Evolutionary conservation across 2,888 invertebrate genomes (phyloP), one percentile per base, ranked within the genome.

Genomic region (Parnassius glacialis): DNA sequence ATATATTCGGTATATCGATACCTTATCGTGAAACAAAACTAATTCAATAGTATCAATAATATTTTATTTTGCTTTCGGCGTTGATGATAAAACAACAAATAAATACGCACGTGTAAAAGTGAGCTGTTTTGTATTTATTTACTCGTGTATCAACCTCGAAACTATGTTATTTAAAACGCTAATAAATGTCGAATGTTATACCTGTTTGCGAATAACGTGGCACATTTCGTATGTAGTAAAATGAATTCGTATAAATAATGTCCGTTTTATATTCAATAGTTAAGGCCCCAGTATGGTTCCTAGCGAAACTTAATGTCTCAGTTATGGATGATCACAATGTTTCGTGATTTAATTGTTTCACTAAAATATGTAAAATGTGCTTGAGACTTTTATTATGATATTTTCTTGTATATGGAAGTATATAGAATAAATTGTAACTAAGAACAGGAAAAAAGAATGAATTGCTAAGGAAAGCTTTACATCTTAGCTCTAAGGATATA

Each of bases 151-250:
- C 42, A 52, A n/a, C 16, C 25, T 53, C 13, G 52, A 12, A 34
- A 41, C 16, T 42, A 9, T 44, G 52, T 44, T 54, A 43, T 61
- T 61, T 57, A 43, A 57, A 43, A 52, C 44, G 41, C 20, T 52
- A 57, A 61, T 61, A 61, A 61, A 61, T 47, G 47, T 52, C 52
- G 52, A 57, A 52, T 47, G 41, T 20, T 12, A 42, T 57, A 61
- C 57, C 57, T 57, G 57, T 47, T 61, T 61, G 53, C 48, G 16
- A 54, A 53, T 59, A 59, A 48, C 53, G 54, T 10, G 10, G 20
- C 52, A 47, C 47, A 48, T 53, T 41, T 13, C 47, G 12, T 11
- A 48, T 42, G 52, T 16, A 16, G 12, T 53, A 47, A 53, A 59
- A 45, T 58, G 41, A n/a, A 16, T 41, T 16, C 53, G 16, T 42